Percentiles rank a stretch among this genome's conserved stretches.
These are phyloP conservation scores for Sebastes aleutianus DNA, from an alignment of 2,797 vertebrate species.

Conservation along the genomic window DNA sequence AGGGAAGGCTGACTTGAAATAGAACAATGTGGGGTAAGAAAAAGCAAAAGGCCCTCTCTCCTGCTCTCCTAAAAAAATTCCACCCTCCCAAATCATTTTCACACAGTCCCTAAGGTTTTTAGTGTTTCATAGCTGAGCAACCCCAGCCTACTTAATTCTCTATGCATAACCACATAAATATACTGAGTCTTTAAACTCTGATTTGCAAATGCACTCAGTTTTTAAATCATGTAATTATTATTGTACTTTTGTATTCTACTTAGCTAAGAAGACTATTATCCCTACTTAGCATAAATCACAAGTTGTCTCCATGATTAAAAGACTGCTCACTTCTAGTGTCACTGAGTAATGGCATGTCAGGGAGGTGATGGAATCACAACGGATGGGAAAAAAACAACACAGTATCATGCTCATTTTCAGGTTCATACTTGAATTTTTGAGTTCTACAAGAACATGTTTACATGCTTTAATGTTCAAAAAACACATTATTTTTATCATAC, in stretches of 20 bases:
- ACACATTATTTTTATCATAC: too few species aligned
- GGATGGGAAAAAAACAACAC: background rate
- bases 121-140: background rate
- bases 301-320: slow-evolving; percentile 1
- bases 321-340: background rate
- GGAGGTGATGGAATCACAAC: background rate
- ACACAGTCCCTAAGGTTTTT: background rate
- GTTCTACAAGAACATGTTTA: too few species aligned
- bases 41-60: background rate
- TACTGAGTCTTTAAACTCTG: background rate
- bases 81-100: background rate
- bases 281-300: slow-evolving; percentile 14
- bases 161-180: background rate
- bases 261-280: slow-evolving; percentile 6
- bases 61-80: background rate
- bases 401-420: background rate
- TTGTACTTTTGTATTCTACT: slow-evolving; percentile 14
- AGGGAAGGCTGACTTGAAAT: background rate
- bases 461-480: too few species aligned
- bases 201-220: background rate
- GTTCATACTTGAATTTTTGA: too few species aligned
- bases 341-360: background rate
- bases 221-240: slow-evolving; percentile 9
- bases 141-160: background rate
- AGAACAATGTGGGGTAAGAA: background rate